Base-by-base conservation (phyloP, 35 echinoderm and acorn worm genomes). In the Apostichopus californicus region DNA sequence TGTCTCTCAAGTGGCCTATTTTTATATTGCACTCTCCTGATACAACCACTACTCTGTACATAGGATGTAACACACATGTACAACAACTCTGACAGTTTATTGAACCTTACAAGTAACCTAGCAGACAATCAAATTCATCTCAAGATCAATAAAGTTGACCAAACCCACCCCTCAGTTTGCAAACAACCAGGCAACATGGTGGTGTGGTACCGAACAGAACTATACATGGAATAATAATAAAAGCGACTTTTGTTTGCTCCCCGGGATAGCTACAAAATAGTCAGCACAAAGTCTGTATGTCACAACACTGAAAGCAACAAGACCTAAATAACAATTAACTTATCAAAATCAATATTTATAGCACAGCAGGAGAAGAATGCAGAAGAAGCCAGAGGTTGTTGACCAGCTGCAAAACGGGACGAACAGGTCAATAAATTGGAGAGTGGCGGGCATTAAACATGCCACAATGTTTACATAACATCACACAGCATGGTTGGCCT, bases 61-160 rank as follows among this genome's bases (percentile, higher is more conserved):
- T 34, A n/a, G n/a, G n/a, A n/a, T n/a, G 1, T 34, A 1, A 34
- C 28, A 34, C 28, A 34, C 28, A 34, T 34, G 28, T 34, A 34
- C 28, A 0, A 34, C 28, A 25, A 25, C 25, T 34, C 28, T 34
- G 28, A 34, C 28, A 34, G 28, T 34, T 34, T 34, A 34, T 34
- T 34, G 28, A 34, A 34, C 28, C 28, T 34, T 34, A 46, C 34
- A 46, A 46, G 34, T 46, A 46, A 46, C 34, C 34, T 46, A 46
- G 34, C 34, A 46, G 34, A 46, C 34, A 46, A 46, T 46, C 34
- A 46, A 46, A 46, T 46, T 46, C 34, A 46, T 46, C 34, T 46
- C 34, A n/a, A 83, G 77, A 83, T 83, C 80, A 83, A 83, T 83
- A 55, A 15, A 83, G 80, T 83, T 83, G 52, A 83, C 80, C 57